Evolutionary conservation across 1,140 invertebrate genomes (phyloP).

Genomic region (Lethocerus indicus): DNA sequence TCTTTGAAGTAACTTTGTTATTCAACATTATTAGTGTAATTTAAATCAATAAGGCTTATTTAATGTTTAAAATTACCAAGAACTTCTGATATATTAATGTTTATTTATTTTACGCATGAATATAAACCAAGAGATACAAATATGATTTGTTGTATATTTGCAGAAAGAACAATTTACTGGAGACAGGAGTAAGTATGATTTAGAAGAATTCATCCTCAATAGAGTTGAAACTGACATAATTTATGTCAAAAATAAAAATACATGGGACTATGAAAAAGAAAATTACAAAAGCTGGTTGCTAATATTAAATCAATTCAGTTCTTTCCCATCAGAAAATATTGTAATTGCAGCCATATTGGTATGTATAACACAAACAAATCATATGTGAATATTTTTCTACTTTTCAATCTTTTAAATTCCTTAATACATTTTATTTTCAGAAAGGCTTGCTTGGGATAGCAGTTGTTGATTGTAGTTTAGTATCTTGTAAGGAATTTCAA

Average conservation of each 20-base stretch:
- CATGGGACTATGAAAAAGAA: conserved; percentile 22
- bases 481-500: conserved; percentile 28
- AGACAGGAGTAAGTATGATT: conserved; percentile 25
- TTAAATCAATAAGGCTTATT: no score
- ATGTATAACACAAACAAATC: no score
- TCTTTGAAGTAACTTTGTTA: no score
- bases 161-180: conserved; percentile 26
- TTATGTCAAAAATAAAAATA: conserved; percentile 21
- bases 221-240: conserved; percentile 21
- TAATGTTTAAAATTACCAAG: no score
- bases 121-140: no score
- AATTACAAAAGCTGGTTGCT: conserved; percentile 23
- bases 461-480: conserved; percentile 27
- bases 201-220: conserved; percentile 28
- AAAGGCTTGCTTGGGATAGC: conserved; percentile 37
- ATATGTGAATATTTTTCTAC: neutral
- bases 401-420: neutral
- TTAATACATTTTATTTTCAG: conserved; percentile 19
- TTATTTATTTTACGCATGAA: no score
- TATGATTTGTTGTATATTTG: no score
- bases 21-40: no score
- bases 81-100: no score
- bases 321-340: conserved; percentile 29
- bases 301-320: conserved; percentile 33
- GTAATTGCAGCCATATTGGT: conserved; percentile 47